Evolutionary conservation across 2,797 vertebrate genomes (phyloP).

Genomic region (Rhincodon typus): DNA sequence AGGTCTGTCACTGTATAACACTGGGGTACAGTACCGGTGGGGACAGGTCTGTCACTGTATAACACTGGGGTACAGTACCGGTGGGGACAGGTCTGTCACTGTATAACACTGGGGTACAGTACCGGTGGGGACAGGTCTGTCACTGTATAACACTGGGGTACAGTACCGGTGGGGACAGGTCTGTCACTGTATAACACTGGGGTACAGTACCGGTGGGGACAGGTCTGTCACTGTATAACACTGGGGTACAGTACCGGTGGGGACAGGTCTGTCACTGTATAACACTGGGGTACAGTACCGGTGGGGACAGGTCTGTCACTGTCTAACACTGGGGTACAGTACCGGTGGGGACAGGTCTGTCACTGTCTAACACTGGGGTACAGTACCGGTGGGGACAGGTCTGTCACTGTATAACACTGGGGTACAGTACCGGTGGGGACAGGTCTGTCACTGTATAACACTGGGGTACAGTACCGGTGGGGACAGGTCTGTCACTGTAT

Average conservation of each 20-base stretch:
- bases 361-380: neutral
- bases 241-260: neutral
- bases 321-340: neutral
- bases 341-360: neutral
- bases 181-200: neutral
- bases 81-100: neutral
- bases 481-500: neutral
- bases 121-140: neutral
- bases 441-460: neutral
- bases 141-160: neutral
- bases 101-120: neutral
- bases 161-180: neutral
- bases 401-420: neutral
- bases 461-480: neutral
- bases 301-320: neutral
- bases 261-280: neutral
- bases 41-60: neutral
- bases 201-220: neutral
- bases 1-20: neutral
- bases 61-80: neutral
- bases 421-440: neutral
- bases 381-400: neutral
- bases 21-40: neutral
- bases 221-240: neutral
- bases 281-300: neutral